Evolutionary conservation across 1,140 invertebrate species (phyloP).

Genomic region (Teleopsis dalmanni): DNA sequence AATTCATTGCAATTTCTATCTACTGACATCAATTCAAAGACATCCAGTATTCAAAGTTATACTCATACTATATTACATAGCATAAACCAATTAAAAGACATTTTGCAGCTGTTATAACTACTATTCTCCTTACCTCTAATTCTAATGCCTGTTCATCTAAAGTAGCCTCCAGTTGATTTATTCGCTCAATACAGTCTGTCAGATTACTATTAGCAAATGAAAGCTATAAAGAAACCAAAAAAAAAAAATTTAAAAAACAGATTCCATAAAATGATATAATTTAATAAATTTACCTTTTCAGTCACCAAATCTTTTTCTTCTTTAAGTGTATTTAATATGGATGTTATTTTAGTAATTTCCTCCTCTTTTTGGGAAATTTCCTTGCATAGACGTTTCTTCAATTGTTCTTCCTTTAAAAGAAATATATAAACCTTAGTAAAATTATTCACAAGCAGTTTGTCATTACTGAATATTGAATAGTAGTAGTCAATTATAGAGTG

Average conservation of each 20-base stretch:
- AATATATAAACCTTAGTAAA: neutral
- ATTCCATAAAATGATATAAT: neutral
- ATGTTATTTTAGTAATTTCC: conserved; percentile 9
- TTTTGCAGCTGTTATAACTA: no score
- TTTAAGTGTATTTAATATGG: neutral
- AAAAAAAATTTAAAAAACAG: neutral
- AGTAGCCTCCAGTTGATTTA: conserved; percentile 19
- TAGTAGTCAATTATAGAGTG: no score
- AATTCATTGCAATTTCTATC: no score
- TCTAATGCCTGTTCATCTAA: conserved; percentile 5
- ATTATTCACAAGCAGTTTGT: neutral
- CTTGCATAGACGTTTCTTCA: conserved; percentile 12
- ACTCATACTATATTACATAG: no score
- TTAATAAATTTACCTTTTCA: conserved; percentile 10
- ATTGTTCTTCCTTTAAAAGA: conserved; percentile 1
- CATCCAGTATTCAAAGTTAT: no score
- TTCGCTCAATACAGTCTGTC: conserved; percentile 16
- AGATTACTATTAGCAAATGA: conserved; percentile 16
- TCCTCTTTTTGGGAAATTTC: conserved; percentile 13
- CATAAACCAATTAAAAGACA: no score
- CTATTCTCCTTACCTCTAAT: conserved; percentile 4
- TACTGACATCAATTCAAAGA: no score
- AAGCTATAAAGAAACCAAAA: conserved; percentile 14
- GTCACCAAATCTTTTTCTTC: conserved; percentile 13
- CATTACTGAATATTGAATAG: no score